Conservation (phyloP, 2,888 invertebrate species). For the Tipula vernalis region DNA sequence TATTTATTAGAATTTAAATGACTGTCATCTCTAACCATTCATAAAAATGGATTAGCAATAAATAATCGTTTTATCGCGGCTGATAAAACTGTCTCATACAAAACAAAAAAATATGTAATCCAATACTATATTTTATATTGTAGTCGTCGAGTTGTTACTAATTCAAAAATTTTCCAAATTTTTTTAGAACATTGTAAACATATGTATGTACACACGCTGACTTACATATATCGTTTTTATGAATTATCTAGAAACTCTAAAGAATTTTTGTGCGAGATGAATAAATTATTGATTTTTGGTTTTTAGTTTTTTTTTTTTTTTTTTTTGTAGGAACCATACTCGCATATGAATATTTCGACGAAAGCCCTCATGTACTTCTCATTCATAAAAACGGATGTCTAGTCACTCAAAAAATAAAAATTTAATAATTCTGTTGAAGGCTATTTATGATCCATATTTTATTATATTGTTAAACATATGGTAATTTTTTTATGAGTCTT, state of each 20-base stretch:
- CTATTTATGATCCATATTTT: neutral
- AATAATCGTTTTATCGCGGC: neutral
- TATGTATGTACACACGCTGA: neutral
- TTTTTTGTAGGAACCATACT: neutral
- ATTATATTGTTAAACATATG: neutral
- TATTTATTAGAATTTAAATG: neutral
- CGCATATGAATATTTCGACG: neutral
- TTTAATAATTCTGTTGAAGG: neutral
- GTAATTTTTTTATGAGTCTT: neutral
- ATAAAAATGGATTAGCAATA: neutral
- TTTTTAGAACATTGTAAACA: neutral
- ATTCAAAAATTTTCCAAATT: neutral
- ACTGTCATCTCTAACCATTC: neutral
- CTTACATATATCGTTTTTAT: neutral
- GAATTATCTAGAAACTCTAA: neutral
- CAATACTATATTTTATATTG: neutral
- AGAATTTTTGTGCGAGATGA: neutral
- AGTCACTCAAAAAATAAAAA: neutral
- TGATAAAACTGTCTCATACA: neutral
- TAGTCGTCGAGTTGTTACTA: neutral
- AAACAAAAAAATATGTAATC: neutral
- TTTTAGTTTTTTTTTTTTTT: too few relatives aligned
- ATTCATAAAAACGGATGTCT: neutral
- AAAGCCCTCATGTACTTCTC: neutral
- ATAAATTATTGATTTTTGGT: neutral